phyloP scores from a whole-genome alignment of 2,113 vertebrate genomes.

The Ammodytes dubius region DNA sequence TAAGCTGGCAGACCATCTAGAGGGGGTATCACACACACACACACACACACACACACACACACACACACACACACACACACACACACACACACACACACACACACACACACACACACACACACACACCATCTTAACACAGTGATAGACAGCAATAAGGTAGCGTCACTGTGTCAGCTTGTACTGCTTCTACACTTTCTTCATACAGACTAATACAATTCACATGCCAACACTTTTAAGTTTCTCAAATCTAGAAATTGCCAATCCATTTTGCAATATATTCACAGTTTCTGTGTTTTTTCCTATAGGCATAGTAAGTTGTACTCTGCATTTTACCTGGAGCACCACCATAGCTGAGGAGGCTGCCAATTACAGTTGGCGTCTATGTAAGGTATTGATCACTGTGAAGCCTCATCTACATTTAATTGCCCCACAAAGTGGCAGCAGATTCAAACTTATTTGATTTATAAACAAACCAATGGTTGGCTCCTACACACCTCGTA shows the following conservation, averaged over 20 bases:
- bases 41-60: not conserved
- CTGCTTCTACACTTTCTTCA: not conserved
- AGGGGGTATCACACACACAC: not conserved
- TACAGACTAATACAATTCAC: not conserved
- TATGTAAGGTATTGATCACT: slow-evolving; percentile 9
- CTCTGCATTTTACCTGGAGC: not conserved
- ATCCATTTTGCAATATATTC: not conserved
- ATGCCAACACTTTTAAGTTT: not conserved
- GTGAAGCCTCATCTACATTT: slow-evolving; percentile 1
- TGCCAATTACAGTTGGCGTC: slow-evolving; percentile 9
- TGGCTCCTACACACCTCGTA: too few species aligned
- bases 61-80: too few species aligned
- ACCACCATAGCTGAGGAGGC: not conserved
- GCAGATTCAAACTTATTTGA: too few species aligned
- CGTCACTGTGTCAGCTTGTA: too few species aligned
- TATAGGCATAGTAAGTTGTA: not conserved
- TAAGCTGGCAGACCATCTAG: too few species aligned
- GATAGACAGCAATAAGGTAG: too few species aligned
- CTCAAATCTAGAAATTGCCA: not conserved
- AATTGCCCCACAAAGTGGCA: slow-evolving; percentile 26
- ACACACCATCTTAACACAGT: not conserved
- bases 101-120: not conserved
- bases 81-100: too few species aligned
- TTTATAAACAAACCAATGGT: too few species aligned
- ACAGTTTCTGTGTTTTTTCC: not conserved